A percentile compares a stretch with the other conserved stretches of the same genome.
These are phyloP conservation scores for Anguilla rostrata DNA, from an alignment of 2,113 vertebrate genomes.

Conservation along the genomic window DNA sequence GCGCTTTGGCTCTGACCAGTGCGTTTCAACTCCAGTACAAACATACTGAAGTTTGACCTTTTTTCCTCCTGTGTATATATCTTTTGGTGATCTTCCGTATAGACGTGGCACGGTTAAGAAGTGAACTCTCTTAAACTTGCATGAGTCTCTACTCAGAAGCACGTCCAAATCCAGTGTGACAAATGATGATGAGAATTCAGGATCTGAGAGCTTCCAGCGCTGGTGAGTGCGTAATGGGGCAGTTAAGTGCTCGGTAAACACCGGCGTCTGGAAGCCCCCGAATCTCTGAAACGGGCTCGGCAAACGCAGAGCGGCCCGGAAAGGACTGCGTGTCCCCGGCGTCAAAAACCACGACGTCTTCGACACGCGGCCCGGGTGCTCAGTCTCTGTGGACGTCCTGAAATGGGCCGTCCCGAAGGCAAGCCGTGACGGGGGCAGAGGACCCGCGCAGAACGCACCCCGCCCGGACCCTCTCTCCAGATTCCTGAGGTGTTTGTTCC, in stretches of 20 bases:
- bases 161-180: neutral
- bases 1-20: neutral
- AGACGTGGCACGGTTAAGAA: neutral
- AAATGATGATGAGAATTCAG: slow-evolving; percentile 4
- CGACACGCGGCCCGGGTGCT: no score
- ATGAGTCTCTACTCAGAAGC: neutral
- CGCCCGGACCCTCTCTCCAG: neutral
- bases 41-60: neutral
- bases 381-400: no score
- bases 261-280: neutral
- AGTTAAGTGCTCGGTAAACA: neutral
- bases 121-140: neutral
- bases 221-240: neutral
- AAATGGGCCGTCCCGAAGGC: no score
- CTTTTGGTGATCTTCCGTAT: neutral
- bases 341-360: neutral
- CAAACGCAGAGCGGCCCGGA: neutral
- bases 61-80: neutral
- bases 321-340: neutral
- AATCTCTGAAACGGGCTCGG: neutral
- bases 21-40: neutral
- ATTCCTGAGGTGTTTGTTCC: neutral
- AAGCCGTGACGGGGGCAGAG: neutral
- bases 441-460: no score
- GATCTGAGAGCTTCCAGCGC: neutral